These are phyloP conservation scores for Sebastes oblongus DNA, from an alignment of 2,797 vertebrate genomes.

Conservation along the genomic window DNA sequence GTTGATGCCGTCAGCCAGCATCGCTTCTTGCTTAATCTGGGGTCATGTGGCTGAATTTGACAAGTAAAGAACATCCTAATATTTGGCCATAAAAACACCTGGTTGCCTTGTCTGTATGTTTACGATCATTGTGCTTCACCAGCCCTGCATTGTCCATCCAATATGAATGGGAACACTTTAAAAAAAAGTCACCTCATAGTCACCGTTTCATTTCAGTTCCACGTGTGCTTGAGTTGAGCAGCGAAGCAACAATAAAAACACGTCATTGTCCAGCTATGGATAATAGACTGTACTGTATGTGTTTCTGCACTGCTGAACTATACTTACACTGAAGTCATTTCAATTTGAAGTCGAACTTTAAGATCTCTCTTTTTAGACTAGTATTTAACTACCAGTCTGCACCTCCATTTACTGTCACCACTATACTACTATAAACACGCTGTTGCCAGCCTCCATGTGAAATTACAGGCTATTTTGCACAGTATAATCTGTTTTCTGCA, in stretches of 20 bases:
- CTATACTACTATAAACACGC: neutral
- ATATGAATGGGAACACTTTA: neutral
- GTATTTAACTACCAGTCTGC: slow-evolving; percentile 10
- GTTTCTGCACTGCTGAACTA: neutral
- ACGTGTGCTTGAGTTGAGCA: neutral
- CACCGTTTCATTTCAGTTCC: neutral
- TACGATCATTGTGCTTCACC: neutral
- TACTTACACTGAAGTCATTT: slow-evolving; percentile 1
- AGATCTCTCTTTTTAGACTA: neutral
- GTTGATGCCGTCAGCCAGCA: neutral
- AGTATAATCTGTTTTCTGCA: neutral
- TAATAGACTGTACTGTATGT: neutral
- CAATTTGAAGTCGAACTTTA: neutral
- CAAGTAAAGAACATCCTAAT: neutral
- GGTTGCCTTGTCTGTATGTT: neutral
- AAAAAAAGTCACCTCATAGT: neutral
- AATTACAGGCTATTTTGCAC: slow-evolving; percentile 25
- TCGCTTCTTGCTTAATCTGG: neutral
- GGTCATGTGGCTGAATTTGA: neutral
- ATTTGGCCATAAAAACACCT: neutral
- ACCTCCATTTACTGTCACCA: neutral
- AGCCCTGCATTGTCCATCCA: neutral
- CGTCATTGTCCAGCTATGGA: neutral
- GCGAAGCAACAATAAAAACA: neutral
- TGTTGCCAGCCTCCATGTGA: neutral